A percentile compares a stretch with the other conserved stretches of the same genome.
phyloP scores from a whole-genome alignment of 2,888 invertebrate genomes.

The Romanomermis culicivorax region DNA sequence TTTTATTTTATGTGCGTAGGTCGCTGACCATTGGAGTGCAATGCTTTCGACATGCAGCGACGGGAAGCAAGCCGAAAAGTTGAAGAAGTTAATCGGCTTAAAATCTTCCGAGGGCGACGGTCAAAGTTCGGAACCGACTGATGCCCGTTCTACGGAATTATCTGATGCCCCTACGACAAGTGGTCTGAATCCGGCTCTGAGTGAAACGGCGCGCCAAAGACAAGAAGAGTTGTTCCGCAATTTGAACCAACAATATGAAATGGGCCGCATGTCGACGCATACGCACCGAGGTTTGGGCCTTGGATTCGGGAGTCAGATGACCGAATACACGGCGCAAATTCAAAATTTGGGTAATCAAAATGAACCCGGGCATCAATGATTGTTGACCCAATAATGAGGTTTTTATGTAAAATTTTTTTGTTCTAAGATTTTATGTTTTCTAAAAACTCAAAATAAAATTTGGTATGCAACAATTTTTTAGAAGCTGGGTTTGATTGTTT shows the following conservation, averaged over 20 bases:
- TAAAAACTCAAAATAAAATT: too few species aligned
- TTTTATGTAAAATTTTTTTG: too few species aligned
- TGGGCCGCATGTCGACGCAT: constrained; percentile 79
- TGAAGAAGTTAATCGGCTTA: constrained; percentile 88
- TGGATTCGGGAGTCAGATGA: constrained; percentile 27
- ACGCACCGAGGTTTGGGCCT: constrained; percentile 53
- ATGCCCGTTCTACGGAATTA: neutral
- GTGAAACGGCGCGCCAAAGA: constrained; percentile 24
- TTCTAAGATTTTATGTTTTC: too few species aligned
- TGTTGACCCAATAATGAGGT: too few species aligned
- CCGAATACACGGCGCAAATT: constrained; percentile 1
- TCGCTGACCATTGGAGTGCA: constrained; percentile 7
- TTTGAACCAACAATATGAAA: constrained; percentile 88
- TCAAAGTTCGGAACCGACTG: neutral
- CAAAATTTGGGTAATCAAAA: too few species aligned
- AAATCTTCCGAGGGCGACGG: constrained; percentile 36
- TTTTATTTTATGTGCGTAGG: too few species aligned
- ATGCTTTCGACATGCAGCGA: constrained; percentile 47
- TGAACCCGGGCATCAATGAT: too few species aligned
- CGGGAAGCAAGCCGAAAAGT: constrained; percentile 73
- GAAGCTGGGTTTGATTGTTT: too few species aligned
- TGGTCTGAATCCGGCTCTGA: neutral
- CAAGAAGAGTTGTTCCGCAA: constrained; percentile 58
- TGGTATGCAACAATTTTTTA: too few species aligned
- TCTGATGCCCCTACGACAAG: neutral